Conservation (phyloP, 2,113 vertebrate genomes). For the Emydura subglobosa region DNA sequence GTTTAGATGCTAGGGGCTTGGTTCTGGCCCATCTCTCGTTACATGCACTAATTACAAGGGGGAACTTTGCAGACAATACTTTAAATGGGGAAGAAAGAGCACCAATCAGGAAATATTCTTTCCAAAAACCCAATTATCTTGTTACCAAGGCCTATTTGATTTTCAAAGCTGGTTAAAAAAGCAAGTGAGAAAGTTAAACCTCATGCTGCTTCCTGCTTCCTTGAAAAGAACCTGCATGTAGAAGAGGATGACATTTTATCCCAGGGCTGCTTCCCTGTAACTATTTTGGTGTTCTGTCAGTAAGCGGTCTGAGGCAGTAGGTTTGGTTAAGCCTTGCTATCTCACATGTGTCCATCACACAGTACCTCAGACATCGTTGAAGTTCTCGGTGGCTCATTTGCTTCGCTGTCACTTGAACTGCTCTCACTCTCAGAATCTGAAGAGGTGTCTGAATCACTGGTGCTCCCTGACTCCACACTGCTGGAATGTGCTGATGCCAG, state of each 20-base stretch:
- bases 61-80: not conserved
- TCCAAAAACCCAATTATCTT: not conserved
- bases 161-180: not conserved
- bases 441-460: conserved; percentile 91
- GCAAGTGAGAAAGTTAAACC: not conserved
- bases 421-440: conserved; percentile 89
- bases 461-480: conserved; percentile 84
- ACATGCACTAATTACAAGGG: not conserved
- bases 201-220: no score
- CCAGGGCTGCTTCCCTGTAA: not conserved
- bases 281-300: not conserved
- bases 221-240: not conserved
- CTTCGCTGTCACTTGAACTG: conserved; percentile 84
- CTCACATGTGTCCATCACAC: not conserved
- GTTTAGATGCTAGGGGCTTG: not conserved
- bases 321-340: conserved; percentile 20
- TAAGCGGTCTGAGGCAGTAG: not conserved
- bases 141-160: not conserved
- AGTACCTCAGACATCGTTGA: conserved; percentile 69
- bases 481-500: conserved; percentile 86
- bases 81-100: not conserved
- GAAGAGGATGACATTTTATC: fast-evolving
- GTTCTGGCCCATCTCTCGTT: fast-evolving
- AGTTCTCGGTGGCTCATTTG: conserved; percentile 39
- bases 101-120: fast-evolving